Base-by-base conservation (phyloP, 2,888 invertebrate species). In the Dioctria linearis region DNA sequence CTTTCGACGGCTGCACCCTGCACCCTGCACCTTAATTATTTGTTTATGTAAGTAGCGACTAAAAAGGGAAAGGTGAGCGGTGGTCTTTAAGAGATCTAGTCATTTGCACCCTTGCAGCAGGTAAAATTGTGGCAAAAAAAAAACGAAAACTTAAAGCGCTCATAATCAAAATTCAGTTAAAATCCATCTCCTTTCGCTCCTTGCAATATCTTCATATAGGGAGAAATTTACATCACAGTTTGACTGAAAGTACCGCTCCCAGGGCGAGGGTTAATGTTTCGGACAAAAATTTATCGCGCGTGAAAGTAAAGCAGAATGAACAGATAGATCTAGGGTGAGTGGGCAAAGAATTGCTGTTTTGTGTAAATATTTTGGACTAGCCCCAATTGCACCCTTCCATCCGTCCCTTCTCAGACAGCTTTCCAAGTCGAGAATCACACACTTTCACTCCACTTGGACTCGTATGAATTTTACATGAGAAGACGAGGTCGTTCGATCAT, bases 201-300 rank as follows among this genome's bases (percentile, higher is more conserved):
- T 2, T 11, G 54, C 4, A 2, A 54, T 11, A n/a, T n/a, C 54
- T n/a, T 54, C 54, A n/a, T 11, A 46, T 5, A n/a, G 54, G 54
- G 54, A 11, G 11, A 25, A 4, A 54, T 54, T 54, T n/a, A 54
- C 54, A 54, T 54, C 54, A 25, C 25, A n/a, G 54, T n/a, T 54
- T n/a, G 8, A n/a, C 4, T 54, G n/a, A 8, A 39, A 63, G 46
- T 49, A 39, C 25, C 49, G n/a, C 49, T 37, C 46, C 39, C 63
- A 49, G 49, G 49, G n/a, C n/a, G 42, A 65, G 75, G 79, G 59
- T 80, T 82, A 82, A 81, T 82, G 83, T 83, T 80, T 82, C 59
- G 81, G 73, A 80, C 75, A 80, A 81, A 83, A 83, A 83, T 83
- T 83, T 83, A 83, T 83, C 81, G 82, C 76, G 80, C 83, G 82